Percentiles rank a stretch among this genome's conserved stretches.
Evolutionary conservation across 2,113 vertebrate genomes (phyloP).

Genomic region (Diphyllodes magnificus): DNA sequence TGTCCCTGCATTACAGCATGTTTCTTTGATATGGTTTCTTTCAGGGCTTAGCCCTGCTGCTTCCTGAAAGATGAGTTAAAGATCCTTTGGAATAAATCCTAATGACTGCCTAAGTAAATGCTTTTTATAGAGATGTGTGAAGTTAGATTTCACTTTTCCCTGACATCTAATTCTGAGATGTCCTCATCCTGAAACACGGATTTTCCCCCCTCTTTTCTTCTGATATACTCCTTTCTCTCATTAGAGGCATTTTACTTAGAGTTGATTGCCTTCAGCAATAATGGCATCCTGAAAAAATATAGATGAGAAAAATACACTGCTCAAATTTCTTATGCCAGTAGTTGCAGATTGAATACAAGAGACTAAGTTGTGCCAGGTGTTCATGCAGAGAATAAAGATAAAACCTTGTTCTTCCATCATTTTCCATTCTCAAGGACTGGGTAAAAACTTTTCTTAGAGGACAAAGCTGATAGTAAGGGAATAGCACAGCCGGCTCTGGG

Average conservation of each 20-base stretch:
- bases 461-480: not conserved
- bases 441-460: not conserved
- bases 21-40: slow-evolving; percentile 7
- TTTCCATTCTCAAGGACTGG: not conserved
- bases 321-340: not conserved
- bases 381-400: not conserved
- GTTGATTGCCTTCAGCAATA: not conserved
- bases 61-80: slow-evolving; percentile 33
- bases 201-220: not conserved
- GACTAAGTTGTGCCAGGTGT: not conserved
- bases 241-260: not conserved
- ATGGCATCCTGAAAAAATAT: not conserved
- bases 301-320: not conserved
- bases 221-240: not conserved
- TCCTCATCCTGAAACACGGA: not conserved
- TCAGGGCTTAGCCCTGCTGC: not conserved
- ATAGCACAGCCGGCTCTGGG: not conserved
- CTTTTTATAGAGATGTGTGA: not conserved
- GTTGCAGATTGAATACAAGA: not conserved
- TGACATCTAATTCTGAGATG: not conserved
- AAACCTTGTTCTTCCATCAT: not conserved
- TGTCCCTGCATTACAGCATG: not conserved
- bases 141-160: not conserved
- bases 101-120: slow-evolving; percentile 11
- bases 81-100: not conserved